Base-by-base conservation (phyloP, 2,113 vertebrate genomes). In the Pheucticus melanocephalus region DNA sequence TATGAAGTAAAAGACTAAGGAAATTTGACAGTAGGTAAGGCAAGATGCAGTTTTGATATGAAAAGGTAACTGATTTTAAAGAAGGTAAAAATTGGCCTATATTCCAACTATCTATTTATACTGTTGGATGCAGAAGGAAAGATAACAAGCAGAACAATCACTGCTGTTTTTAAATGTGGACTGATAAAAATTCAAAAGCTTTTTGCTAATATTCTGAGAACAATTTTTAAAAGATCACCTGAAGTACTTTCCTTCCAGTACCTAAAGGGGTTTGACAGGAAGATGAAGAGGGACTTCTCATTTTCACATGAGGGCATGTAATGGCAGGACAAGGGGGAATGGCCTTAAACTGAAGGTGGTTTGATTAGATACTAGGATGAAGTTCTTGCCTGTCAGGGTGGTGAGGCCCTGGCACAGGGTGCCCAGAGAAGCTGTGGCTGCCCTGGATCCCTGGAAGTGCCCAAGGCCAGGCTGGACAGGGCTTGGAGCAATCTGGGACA, bases 381-480 rank as follows among this genome's bases (percentile, higher is more conserved):
- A 68, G 35, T 48, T 23, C 0, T 31, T 61, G 11, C 7, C 8
- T 61, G 8, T 15, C 11, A 42, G 17, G 8, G 12, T 31, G 11
- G 5, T 0, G 1, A 54, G 19, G 3, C 5, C 5, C 39, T 75
- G 39, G 13, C n/a, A 75, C 47, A 47, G 21, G 53, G 2, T 76
- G 47, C 9, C 9, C 53, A 47, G 24, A 54, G 30, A 2, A 68
- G n/a, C n/a, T 82, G 40, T 54, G 70, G 21, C 17, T 82, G n/a
- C n/a, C 17, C 78, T 65, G 70, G 30, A 47, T 31, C 11, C n/a
- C 47, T 82, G 47, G 24, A 4, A 76, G 6, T 35, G 30, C 0
- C 30, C 54, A n/a, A 40, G 47, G 30, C 28, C 47, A 60, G n/a
- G 45, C 0, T 68, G 53, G 53, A n/a, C 0, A 0, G 45, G 30